phyloP scores from a whole-genome alignment of 1,140 invertebrate genomes.

The Hydropsyche tenuis region DNA sequence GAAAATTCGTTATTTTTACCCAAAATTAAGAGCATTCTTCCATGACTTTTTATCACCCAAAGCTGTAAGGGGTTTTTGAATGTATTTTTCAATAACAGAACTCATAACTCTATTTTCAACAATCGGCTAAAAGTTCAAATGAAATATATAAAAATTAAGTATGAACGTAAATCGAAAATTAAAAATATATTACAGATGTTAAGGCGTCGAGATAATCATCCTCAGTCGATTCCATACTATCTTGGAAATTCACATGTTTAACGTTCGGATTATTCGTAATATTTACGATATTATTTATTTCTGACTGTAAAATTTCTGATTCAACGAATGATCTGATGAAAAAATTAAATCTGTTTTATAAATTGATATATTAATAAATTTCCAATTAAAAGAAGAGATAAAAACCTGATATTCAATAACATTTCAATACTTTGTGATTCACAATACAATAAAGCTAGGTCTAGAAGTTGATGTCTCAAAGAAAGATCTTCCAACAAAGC shows the following conservation, averaged over 20 bases:
- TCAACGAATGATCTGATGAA: conserved; percentile 44
- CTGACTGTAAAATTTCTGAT: conserved; percentile 44
- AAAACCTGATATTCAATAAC: conserved; percentile 41
- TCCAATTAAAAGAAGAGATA: too few relatives aligned
- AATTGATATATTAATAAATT: too few relatives aligned
- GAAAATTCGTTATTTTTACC: conserved; percentile 21
- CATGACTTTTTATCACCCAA: conserved; percentile 42
- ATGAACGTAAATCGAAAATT: conserved; percentile 3
- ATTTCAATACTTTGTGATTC: conserved; percentile 43
- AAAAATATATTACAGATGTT: conserved; percentile 44
- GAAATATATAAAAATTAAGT: too few relatives aligned
- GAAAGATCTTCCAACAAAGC: conserved; percentile 14
- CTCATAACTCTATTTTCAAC: conserved; percentile 44
- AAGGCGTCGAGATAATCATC: conserved; percentile 48
- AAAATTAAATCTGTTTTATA: conserved; percentile 2
- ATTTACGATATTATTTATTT: conserved; percentile 47
- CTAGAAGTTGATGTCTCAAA: conserved; percentile 39
- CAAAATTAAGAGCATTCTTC: conserved; percentile 43
- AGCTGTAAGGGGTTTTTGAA: conserved; percentile 44
- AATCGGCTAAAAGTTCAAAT: conserved; percentile 43
- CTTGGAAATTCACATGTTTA: conserved; percentile 45
- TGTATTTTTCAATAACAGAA: conserved; percentile 41
- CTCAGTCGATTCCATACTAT: conserved; percentile 48
- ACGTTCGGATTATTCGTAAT: conserved; percentile 36
- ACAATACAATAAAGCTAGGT: conserved; percentile 43